Evolutionary conservation across 1,140 invertebrate species (phyloP).

Genomic region (Zaprionus camerounensis): DNA sequence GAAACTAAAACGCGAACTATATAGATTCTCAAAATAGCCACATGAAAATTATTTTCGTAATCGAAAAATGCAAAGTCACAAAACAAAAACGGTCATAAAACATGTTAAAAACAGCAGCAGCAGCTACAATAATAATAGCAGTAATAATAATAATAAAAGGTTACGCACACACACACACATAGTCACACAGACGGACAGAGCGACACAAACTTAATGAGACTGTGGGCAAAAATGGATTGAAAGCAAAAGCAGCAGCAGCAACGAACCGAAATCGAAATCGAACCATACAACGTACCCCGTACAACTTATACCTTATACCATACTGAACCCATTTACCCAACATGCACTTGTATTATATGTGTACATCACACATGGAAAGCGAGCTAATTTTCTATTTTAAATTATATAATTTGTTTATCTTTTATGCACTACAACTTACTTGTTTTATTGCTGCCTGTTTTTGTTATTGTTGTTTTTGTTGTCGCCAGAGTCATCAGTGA

Average conservation of each 20-base stretch:
- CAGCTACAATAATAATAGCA: slow-evolving; percentile 18
- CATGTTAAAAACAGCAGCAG: slow-evolving; percentile 25
- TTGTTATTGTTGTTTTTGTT: neutral
- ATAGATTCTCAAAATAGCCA: slow-evolving; percentile 45
- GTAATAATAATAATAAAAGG: slow-evolving; percentile 43
- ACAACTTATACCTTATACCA: neutral
- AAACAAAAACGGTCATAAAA: slow-evolving; percentile 33
- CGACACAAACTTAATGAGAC: slow-evolving; percentile 41
- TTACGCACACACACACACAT: slow-evolving; percentile 15
- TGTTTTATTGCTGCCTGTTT: slow-evolving; percentile 14
- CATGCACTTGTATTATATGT: neutral
- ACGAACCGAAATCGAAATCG: slow-evolving; percentile 34
- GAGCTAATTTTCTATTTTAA: neutral
- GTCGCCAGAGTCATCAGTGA: slow-evolving; percentile 7
- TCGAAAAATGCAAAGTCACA: slow-evolving; percentile 39
- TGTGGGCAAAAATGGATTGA: slow-evolving; percentile 13
- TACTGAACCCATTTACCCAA: slow-evolving; percentile 2
- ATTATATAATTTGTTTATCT: neutral
- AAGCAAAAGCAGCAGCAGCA: slow-evolving; percentile 16
- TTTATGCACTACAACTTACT: slow-evolving; percentile 15
- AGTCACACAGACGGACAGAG: slow-evolving; percentile 9
- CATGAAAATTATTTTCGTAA: slow-evolving; percentile 41
- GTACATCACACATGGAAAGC: neutral
- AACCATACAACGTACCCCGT: slow-evolving; percentile 8
- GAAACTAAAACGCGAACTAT: slow-evolving; percentile 32